Base-by-base conservation (phyloP, 2,113 vertebrate genomes). In the Grammomys dolichurus region DNA sequence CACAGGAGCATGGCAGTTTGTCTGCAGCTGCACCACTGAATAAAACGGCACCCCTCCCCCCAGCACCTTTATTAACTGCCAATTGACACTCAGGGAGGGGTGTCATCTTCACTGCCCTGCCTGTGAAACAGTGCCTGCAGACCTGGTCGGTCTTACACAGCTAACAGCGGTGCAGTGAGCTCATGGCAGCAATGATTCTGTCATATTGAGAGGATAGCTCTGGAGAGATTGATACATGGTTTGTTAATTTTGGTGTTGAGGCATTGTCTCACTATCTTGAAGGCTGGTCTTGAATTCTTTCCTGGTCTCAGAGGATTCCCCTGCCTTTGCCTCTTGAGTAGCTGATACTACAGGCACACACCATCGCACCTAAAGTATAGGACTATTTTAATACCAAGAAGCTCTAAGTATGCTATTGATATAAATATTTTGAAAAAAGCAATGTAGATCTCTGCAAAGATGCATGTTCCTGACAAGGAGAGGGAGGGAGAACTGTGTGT, bases 371-470 rank as follows among this genome's bases (percentile, higher is more conserved):
- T 51, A 51, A n/a, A 3, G 40, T 58, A 13, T 36, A 36, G 26
- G 46, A 48, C 10, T 36, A 2, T 85, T 56, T 90, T 51, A 80
- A 90, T 20, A 94, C 67, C 63, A 76, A 93, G 91, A 90, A 60
- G 33, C 63, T 90, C 2, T 80, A 88, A 70, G 76, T 85, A 70
- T 26, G 14, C 40, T 78, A 56, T 70, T 73, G 31, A 12, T 36
- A n/a, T 11, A 67, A 51, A 13, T 48, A n/a, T 87, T 94, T 40
- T 85, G 4, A 89, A 89, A 96, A 96, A 94, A 46, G 65, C 40
- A 58, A 0, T 31, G 13, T 84, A 4, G 40, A 13, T 69, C 33
- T 73, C 19, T 60, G 36, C 54, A 73, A 67, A 36, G 36, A 46
- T 56, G 75, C 69, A 72, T 14, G 70, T 12, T 36, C 36, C 36